phyloP scores from a whole-genome alignment of 1,140 invertebrate genomes.

The Pantala flavescens region DNA sequence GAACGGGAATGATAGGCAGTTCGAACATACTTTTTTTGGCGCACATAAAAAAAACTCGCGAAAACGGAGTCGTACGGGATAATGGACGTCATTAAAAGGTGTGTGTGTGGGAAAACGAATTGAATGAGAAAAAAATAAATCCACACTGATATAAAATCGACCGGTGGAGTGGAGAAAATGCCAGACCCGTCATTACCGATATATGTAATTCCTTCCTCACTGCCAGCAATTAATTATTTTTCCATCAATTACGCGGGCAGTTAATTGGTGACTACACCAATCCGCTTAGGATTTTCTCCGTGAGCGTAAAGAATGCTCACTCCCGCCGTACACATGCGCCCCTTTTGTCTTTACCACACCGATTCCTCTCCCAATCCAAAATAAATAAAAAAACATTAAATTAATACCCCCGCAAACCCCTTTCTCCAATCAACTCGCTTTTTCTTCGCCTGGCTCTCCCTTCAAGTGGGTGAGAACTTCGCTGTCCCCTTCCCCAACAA shows the following conservation, averaged over 20 bases:
- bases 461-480: not conserved
- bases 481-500: not conserved
- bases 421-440: not conserved
- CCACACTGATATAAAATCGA: not conserved
- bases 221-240: not conserved
- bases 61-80: not conserved
- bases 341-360: not conserved
- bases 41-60: not conserved
- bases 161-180: not conserved
- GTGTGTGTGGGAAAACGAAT: not conserved
- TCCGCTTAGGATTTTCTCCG: not conserved
- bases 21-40: no score
- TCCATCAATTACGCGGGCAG: constrained; percentile 1
- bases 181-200: constrained; percentile 1
- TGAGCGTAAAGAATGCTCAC: not conserved
- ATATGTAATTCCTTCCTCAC: not conserved
- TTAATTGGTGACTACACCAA: constrained; percentile 9
- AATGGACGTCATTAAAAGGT: not conserved
- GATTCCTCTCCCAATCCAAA: not conserved
- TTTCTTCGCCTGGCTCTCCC: not conserved
- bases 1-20: no score
- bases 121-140: not conserved
- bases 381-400: not conserved
- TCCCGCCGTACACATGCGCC: not conserved
- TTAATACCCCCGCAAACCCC: not conserved